Evolutionary conservation across 2,113 vertebrate genomes (phyloP), one percentile per base, ranked within the genome.

Genomic region (Callocephalon fimbriatum): DNA sequence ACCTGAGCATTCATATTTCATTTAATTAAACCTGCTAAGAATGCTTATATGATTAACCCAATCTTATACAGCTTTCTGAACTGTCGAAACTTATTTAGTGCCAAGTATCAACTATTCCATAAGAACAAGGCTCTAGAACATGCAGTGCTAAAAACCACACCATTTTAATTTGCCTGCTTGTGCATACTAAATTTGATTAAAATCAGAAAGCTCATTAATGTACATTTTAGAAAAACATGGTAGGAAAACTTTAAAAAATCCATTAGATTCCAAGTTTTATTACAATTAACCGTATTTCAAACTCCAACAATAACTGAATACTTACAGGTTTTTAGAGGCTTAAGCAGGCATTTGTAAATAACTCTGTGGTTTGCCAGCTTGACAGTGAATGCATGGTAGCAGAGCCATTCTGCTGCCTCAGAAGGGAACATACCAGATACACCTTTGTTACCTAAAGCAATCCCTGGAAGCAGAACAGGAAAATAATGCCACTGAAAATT

Each of bases 371-470:
- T 84, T 37, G 90, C 21, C 74, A 98, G 92, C 83, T 98, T 98
- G 67, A 87, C 59, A 76, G 61, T 91, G 93, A 98, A 98, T 58
- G 98, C 98, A 14, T 86, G 93, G 18, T 95, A 93, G 83, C 98
- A 98, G 12, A 98, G 98, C 98, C 98, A 98, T 61, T 88, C 97
- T 5, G 86, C 92, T 3, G 97, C 98, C 58, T 98, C 97, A 4
- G 38, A 85, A 20, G 98, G 97, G 38, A 98, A 96, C 2, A 37
- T 23, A 6, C 90, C 95, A 3, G 86, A 48, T 50, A 86, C 66
- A 15, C 70, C 87, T 84, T 66, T 96, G 40, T 44, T 59, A 56
- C 93, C 94, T 42, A 97, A 88, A 23, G 22, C 14, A 83, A 81
- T 1, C 10, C 96, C 98, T 98, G 71, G 6, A 74, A 29, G 84